Base-by-base conservation (phyloP, 2,797 vertebrate genomes). In the Channallabes apus region DNA sequence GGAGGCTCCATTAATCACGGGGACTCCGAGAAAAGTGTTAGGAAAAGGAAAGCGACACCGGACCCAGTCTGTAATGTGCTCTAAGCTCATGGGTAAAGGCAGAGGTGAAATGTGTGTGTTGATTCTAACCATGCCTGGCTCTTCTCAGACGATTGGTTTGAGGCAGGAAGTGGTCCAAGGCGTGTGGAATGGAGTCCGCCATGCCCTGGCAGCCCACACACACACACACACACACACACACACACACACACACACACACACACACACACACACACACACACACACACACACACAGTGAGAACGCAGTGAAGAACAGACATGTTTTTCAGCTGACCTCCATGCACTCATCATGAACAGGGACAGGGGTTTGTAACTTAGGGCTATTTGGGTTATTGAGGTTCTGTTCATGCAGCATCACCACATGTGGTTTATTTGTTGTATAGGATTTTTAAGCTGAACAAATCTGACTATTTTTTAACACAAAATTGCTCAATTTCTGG, bases 81-180 rank as follows among this genome's bases (percentile, higher is more conserved):
- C 54, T 81, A 86, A 80, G 51, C 78, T 80, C 71, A 75, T 56
- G 71, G 83, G 88, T 72, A 72, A 87, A 84, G 20, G 29, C 46
- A 72, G 64, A 87, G 77, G 83, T 87, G 72, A 80, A 76, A 54
- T 87, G 56, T 68, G 81, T 87, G 75, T 85, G 83, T 88, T 88
- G 89, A 89, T 89, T 88, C 86, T 88, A 87, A 84, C 75, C 80
- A 88, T 80, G 88, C 73, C 89, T 90, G 89, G 88, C 72, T 88
- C 82, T 84, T 87, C 85, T 90, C 81, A 82, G 88, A 71, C 29
- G 82, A 86, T 54, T 54, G 83, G 82, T 86, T 90, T 91, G 83
- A 86, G 86, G 86, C 85, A 86, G 89, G 88, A 90, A 88, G 89
- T 88, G 86, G 85, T 86, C 82, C 85, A 85, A 86, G 82, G 86